Base-by-base conservation (phyloP, 2,888 invertebrate genomes). In the Acrocyrtus sp. region DNA sequence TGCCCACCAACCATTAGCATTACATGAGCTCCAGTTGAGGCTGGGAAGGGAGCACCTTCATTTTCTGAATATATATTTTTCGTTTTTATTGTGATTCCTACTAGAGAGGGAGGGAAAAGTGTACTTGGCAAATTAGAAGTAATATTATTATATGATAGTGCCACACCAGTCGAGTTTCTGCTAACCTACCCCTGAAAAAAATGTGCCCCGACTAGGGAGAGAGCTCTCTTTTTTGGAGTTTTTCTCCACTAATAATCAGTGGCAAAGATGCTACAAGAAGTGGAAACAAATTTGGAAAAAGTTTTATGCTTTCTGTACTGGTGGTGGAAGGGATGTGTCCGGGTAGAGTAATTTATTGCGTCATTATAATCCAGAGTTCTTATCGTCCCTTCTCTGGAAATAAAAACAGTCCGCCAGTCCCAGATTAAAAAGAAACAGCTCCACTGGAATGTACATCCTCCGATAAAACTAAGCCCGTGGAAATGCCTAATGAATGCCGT, bases 271-370 rank as follows among this genome's bases (percentile, higher is more conserved):
- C 34, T 34, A 34, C 34, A 12, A 34, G 34, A 34, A 34, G 34
- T 34, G 34, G 34, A 34, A 34, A 34, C 34, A 34, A 34, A 34
- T 34, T 12, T 34, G 34, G 34, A 12, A 17, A 45, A 45, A 45
- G 8, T 45, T 45, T 45, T 17, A 17, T 45, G n/a, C 45, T 19
- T 17, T 45, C 45, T 45, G 8, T 6, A 45, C 5, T 4, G 45
- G 34, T 8, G n/a, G 15, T 45, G 45, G 45, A 45, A 19, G 4
- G 45, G n/a, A n/a, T 19, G 19, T 45, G 45, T n/a, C 5, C 5
- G 19, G 19, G 34, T 34, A 29, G 24, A 48, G 26, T 61, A 48
- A 61, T 61, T 61, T 61, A 61, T 61, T 47, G 60, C 26, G 50
- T 43, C 60, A 48, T 61, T 61, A 61, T 48, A 61, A 34, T 61